Base-by-base conservation (phyloP, 2,888 invertebrate species). In the Sphaerophoria rueppellii region DNA sequence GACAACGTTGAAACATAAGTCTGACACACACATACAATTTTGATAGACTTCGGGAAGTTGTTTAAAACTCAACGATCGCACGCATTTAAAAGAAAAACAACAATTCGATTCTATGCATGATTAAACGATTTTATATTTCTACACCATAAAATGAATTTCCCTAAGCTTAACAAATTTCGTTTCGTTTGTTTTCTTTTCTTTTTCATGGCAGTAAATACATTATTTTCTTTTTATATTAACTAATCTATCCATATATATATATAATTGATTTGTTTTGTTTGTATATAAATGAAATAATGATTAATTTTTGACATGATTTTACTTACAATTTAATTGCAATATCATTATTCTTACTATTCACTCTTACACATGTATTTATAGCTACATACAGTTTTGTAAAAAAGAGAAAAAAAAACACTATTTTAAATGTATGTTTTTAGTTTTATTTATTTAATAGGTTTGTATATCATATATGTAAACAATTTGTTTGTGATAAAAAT, bases 251-350 rank as follows among this genome's bases (percentile, higher is more conserved):
- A 52, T 72, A 73, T 48, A 52, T 72, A 73, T 48, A 24, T 24
- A 24, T 24, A 24, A 24, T 24, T 24, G 24, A 24, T 24, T 61
- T 77, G 60, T 74, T 40, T 34, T 57, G 35, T 69, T 57, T 70
- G 43, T 69, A 63, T 78, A 74, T 55, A 61, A 67, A 69, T 77
- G 69, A 83, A 76, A 75, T 75, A 82, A 78, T 70, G 78, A 80
- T 72, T 79, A 72, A 67, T 75, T 67, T 75, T 76, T 67, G 79
- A 83, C 75, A 83, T 83, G 80, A 80, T 79, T 67, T 67, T 43
- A 43, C 71, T 83, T 83, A 83, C 83, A 83, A 83, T 83, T 85
- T 69, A 81, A 81, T 85, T 85, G 80, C 83, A 83, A 83, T 80
- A 80, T 80, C 75, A 75, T 72, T 58, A 46, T 37, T 69, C 55